Percentiles rank a stretch among this genome's conserved stretches.
phyloP scores from a whole-genome alignment of 1,140 invertebrate species.

The Bombus affinis region DNA sequence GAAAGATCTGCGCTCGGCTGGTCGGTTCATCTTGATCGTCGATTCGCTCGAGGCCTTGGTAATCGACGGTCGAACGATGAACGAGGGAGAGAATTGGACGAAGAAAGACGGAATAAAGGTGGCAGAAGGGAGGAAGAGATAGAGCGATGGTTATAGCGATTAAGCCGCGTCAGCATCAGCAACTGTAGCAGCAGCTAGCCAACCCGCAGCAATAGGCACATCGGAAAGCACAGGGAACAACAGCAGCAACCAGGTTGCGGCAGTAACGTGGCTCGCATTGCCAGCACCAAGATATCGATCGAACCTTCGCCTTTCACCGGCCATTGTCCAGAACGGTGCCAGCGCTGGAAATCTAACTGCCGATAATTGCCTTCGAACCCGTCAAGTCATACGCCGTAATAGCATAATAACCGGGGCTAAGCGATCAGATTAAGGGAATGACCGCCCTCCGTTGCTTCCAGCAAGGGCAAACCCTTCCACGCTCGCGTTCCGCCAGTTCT shows the following conservation, averaged over 20 bases:
- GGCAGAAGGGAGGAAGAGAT: constrained; percentile 1
- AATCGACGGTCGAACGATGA: constrained; percentile 59
- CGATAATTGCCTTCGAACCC: constrained; percentile 77
- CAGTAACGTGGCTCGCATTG: constrained; percentile 67
- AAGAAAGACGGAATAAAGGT: neutral
- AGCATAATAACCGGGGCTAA: constrained; percentile 74
- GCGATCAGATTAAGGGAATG: constrained; percentile 75
- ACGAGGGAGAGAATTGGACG: neutral
- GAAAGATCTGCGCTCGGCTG: constrained; percentile 34
- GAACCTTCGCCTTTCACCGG: constrained; percentile 77
- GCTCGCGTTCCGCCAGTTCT: neutral
- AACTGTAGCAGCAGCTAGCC: constrained; percentile 23
- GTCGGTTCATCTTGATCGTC: constrained; percentile 57
- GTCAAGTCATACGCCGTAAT: constrained; percentile 77
- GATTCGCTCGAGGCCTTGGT: constrained; percentile 45
- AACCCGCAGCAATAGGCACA: constrained; percentile 38
- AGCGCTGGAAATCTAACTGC: constrained; percentile 74
- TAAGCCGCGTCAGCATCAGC: constrained; percentile 60
- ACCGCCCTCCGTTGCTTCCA: constrained; percentile 60
- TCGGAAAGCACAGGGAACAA: constrained; percentile 44
- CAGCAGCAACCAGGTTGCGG: constrained; percentile 52
- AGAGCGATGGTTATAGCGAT: constrained; percentile 29
- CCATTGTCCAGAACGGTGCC: constrained; percentile 74
- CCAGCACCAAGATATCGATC: constrained; percentile 69
- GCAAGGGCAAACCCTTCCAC: constrained; percentile 41